phyloP scores from a whole-genome alignment of 2,888 invertebrate species.

The Diogma glabrata region DNA sequence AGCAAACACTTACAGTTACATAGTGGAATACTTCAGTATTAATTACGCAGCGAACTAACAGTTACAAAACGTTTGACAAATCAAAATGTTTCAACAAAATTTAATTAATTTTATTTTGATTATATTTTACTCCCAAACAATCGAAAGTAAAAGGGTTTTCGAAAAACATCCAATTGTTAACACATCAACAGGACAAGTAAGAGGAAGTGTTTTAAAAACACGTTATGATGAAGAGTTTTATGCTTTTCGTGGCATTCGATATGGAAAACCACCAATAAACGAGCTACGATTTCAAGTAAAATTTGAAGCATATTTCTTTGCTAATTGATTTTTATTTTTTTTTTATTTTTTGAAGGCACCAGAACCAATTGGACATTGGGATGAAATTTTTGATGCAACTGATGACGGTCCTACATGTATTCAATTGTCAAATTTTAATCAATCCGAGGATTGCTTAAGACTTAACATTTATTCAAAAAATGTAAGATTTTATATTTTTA shows the following conservation, averaged over 20 bases:
- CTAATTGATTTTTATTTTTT: constrained; percentile 38
- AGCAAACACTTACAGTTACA: too few relatives aligned
- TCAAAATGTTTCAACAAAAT: too few relatives aligned
- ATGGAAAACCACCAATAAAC: constrained; percentile 36
- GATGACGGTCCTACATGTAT: constrained; percentile 34
- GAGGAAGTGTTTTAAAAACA: constrained; percentile 34
- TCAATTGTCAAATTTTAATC: constrained; percentile 19
- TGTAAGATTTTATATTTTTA: too few relatives aligned
- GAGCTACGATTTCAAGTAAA: constrained; percentile 38
- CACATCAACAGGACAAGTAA: constrained; percentile 36
- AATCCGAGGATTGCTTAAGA: constrained; percentile 51
- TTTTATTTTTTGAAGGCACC: constrained; percentile 27
- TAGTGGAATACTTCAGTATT: too few relatives aligned
- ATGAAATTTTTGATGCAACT: constrained; percentile 31
- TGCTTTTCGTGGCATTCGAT: constrained; percentile 38
- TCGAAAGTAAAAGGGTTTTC: too few relatives aligned
- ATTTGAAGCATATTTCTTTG: constrained; percentile 17
- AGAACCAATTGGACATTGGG: constrained; percentile 28
- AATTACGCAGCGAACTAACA: too few relatives aligned
- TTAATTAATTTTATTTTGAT: too few relatives aligned
- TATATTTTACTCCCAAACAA: too few relatives aligned
- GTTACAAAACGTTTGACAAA: too few relatives aligned
- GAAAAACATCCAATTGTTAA: too few relatives aligned
- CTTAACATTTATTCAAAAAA: constrained; percentile 45
- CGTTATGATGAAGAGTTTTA: constrained; percentile 33